Conservation (phyloP, 2,113 vertebrate species). For the Dromiciops gliroides region DNA sequence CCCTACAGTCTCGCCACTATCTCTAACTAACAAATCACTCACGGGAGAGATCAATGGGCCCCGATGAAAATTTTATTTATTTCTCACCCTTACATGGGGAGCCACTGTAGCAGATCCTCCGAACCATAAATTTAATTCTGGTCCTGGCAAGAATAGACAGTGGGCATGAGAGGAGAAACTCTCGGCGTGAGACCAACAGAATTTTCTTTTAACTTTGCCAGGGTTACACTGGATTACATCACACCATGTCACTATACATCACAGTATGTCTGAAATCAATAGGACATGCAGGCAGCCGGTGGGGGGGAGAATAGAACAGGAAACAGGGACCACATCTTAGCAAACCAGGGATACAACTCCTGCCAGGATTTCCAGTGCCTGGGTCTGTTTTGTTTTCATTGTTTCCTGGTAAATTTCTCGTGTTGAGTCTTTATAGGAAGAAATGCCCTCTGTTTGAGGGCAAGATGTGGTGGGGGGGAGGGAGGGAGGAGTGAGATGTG, state of each 20-base stretch:
- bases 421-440: not conserved
- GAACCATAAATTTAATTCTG: conserved; percentile 51
- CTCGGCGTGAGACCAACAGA: not conserved
- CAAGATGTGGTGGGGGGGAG: not conserved
- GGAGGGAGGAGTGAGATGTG: not conserved
- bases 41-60: conserved; percentile 65
- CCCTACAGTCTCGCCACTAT: conserved; percentile 2
- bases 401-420: conserved; percentile 25
- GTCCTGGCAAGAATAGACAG: conserved; percentile 2
- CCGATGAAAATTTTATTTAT: conserved; percentile 68
- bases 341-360: not conserved
- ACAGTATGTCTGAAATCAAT: conserved; percentile 34
- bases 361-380: not conserved
- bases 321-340: not conserved
- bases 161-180: conserved; percentile 34
- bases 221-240: not conserved
- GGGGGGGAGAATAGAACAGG: conserved; percentile 38
- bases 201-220: conserved; percentile 52
- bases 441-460: conserved; percentile 1
- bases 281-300: not conserved
- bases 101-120: conserved; percentile 33
- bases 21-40: conserved; percentile 25
- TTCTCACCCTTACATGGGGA: conserved; percentile 38
- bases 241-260: conserved; percentile 39
- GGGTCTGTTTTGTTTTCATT: conserved; percentile 27